phyloP scores from a whole-genome alignment of 1,140 invertebrate genomes.

The Formica exsecta region DNA sequence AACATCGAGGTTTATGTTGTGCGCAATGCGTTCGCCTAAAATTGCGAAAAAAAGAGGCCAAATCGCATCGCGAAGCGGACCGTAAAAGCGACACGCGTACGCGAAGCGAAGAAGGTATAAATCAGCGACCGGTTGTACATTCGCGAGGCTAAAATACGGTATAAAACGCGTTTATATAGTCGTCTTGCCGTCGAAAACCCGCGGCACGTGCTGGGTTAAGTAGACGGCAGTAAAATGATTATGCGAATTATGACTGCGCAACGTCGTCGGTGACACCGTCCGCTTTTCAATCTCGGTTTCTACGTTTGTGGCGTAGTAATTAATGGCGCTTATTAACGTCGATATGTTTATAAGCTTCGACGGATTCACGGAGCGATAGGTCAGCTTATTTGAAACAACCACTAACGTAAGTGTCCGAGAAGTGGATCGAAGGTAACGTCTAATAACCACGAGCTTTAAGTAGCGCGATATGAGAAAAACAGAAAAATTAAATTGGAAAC shows the following conservation, averaged over 20 bases:
- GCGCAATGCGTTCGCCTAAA: not conserved
- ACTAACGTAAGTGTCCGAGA: not conserved
- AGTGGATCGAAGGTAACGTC: conserved; percentile 21
- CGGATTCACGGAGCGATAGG: conserved; percentile 44
- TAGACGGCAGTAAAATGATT: conserved; percentile 31
- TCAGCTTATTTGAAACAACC: conserved; percentile 36
- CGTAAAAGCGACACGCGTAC: not conserved
- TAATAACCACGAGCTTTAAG: not conserved
- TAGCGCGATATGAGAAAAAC: not conserved
- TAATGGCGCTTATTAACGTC: conserved; percentile 38
- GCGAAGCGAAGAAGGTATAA: conserved; percentile 32
- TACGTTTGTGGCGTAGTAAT: conserved; percentile 25
- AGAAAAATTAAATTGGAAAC: conserved; percentile 15
- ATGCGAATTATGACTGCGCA: conserved; percentile 27
- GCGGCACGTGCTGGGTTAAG: not conserved
- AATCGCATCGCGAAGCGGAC: conserved; percentile 16
- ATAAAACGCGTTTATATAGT: not conserved
- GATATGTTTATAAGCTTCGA: conserved; percentile 51
- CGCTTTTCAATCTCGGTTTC: conserved; percentile 17
- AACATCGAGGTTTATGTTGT: not conserved
- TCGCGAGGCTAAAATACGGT: not conserved
- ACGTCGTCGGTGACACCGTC: not conserved
- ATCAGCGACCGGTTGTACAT: conserved; percentile 14
- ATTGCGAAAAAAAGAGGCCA: conserved; percentile 21
- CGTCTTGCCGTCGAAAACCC: conserved; percentile 14